These are phyloP conservation scores for Drosophila burlai DNA, from an alignment of 1,140 invertebrate species.

Conservation along the genomic window DNA sequence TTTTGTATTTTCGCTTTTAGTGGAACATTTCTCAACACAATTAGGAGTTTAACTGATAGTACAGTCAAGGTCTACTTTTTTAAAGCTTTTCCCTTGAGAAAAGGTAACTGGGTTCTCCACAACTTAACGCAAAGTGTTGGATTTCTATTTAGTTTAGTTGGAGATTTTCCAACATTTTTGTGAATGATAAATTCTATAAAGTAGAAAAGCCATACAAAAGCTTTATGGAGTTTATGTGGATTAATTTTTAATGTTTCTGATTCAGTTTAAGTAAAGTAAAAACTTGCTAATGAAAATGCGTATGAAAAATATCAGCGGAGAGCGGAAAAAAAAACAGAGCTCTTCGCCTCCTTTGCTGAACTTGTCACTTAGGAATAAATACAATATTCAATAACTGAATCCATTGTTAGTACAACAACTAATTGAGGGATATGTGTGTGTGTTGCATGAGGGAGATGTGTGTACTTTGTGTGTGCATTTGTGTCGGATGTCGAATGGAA, in stretches of 20 bases:
- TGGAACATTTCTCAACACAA: background rate
- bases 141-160: too few relatives aligned
- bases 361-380: background rate
- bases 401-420: constrained; percentile 39
- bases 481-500: constrained; percentile 28
- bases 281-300: background rate
- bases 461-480: constrained; percentile 37
- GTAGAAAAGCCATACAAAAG: background rate
- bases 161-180: too few relatives aligned
- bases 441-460: constrained; percentile 28
- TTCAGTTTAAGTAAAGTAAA: background rate
- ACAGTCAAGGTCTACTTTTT: background rate
- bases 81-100: background rate
- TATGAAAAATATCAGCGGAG: background rate
- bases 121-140: background rate
- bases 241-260: background rate
- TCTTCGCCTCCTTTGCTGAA: too few relatives aligned
- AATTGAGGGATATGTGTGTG: constrained; percentile 12
- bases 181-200: background rate
- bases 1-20: background rate
- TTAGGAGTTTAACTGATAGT: background rate
- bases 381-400: background rate
- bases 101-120: background rate
- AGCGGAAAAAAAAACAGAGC: background rate
- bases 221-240: background rate